A percentile compares a stretch with the other conserved stretches of the same genome.
Evolutionary conservation across 2,797 vertebrate genomes (phyloP).

Genomic region (Spheniscus humboldti): DNA sequence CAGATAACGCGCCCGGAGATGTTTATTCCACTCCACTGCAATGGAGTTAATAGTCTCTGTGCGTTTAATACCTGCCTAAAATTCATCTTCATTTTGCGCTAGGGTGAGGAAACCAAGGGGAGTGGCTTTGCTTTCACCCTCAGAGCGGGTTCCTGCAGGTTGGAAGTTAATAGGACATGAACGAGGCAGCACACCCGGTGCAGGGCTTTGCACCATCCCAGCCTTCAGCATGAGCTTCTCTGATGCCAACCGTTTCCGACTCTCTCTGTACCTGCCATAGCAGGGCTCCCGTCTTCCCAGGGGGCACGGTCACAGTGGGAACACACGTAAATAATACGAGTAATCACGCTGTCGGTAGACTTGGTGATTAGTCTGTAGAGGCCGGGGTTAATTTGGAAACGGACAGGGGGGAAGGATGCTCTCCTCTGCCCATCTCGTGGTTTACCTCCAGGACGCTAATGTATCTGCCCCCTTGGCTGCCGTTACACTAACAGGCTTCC

Average conservation of each 20-base stretch:
- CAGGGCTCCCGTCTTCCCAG: background rate
- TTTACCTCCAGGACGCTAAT: background rate
- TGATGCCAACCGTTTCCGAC: fast-evolving
- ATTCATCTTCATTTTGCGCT: background rate
- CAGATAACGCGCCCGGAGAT: background rate
- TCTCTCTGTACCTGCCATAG: background rate
- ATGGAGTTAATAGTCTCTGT: background rate
- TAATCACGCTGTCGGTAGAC: fast-evolving
- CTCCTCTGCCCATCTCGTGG: background rate
- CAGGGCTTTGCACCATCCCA: background rate
- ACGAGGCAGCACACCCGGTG: fast-evolving
- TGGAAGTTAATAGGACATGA: background rate
- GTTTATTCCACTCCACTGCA: background rate
- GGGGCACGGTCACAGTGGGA: background rate
- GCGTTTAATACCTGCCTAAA: conserved; percentile 5
- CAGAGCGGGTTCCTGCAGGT: background rate
- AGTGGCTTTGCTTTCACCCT: background rate
- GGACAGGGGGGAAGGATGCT: background rate
- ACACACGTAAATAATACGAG: fast-evolving
- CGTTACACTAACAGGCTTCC: background rate
- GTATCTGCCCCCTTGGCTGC: background rate
- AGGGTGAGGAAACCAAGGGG: background rate
- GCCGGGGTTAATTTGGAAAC: background rate
- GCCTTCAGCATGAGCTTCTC: background rate
- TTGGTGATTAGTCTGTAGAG: background rate